Evolutionary conservation across 2,113 vertebrate genomes (phyloP).

Genomic region (Uria aalge): DNA sequence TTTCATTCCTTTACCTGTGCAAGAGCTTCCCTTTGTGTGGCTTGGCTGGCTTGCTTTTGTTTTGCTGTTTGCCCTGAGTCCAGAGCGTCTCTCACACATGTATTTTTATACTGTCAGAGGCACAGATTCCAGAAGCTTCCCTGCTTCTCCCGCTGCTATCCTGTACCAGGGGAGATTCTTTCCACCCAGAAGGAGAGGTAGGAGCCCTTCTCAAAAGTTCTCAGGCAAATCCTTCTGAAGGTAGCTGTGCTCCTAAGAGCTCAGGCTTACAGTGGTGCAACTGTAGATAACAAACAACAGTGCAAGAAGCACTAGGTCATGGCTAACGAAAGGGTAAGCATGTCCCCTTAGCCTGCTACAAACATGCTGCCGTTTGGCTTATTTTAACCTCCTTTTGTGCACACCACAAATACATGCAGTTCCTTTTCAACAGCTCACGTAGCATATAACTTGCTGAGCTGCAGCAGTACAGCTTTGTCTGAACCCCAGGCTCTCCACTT

Average conservation of each 20-base stretch:
- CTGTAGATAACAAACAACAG: not conserved
- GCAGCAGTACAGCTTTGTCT: not conserved
- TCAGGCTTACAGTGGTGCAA: not conserved
- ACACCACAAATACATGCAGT: rapidly evolving
- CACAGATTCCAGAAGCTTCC: not conserved
- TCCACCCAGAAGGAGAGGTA: not conserved
- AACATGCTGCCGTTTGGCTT: not conserved
- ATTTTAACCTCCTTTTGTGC: not conserved
- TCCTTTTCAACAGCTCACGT: not conserved
- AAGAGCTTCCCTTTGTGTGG: not conserved
- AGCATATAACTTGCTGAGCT: not conserved
- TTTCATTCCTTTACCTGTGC: not conserved
- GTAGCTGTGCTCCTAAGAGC: not conserved
- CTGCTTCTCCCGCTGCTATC: not conserved
- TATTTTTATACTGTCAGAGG: not conserved
- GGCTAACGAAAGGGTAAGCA: not conserved
- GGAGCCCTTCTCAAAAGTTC: not conserved
- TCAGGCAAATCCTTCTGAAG: not conserved
- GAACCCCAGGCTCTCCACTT: not conserved
- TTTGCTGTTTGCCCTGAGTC: not conserved
- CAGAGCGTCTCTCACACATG: rapidly evolving
- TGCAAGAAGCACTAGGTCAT: not conserved
- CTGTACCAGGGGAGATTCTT: not conserved
- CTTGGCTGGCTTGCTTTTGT: not conserved
- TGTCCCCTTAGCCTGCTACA: not conserved